A percentile compares a stretch with the other conserved stretches of the same genome.
Conservation (phyloP, 2,888 invertebrate genomes). For the Caradrina clavipalpis region DNA sequence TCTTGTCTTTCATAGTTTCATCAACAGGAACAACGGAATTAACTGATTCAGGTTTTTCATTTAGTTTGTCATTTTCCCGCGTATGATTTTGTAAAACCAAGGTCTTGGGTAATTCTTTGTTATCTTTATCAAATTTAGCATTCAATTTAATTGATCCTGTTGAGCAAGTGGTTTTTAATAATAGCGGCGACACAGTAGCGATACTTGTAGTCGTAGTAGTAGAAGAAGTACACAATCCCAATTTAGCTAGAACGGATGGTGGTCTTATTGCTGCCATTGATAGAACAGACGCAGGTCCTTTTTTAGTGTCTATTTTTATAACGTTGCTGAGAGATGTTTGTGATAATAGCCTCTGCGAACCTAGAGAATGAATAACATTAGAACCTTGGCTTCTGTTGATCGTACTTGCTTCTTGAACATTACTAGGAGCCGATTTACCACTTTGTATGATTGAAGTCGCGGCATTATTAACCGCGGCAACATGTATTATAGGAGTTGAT, state of each 20-base stretch:
- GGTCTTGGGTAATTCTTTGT: slow-evolving; percentile 59
- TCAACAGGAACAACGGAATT: slow-evolving; percentile 50
- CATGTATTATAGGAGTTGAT: slow-evolving; percentile 82
- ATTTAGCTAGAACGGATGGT: slow-evolving; percentile 79
- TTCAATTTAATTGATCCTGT: slow-evolving; percentile 74
- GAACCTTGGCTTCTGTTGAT: slow-evolving; percentile 78
- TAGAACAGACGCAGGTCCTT: slow-evolving; percentile 80
- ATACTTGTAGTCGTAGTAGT: slow-evolving; percentile 77
- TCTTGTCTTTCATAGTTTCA: slow-evolving; percentile 67
- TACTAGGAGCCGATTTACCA: slow-evolving; percentile 77
- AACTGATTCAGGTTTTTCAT: slow-evolving; percentile 48
- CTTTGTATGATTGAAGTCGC: slow-evolving; percentile 80
- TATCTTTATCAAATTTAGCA: slow-evolving; percentile 75
- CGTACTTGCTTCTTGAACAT: slow-evolving; percentile 76
- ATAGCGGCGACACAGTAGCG: slow-evolving; percentile 82
- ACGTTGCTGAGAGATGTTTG: slow-evolving; percentile 79
- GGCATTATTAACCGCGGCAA: slow-evolving; percentile 78
- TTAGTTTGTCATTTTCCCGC: slow-evolving; percentile 57
- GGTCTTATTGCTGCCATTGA: slow-evolving; percentile 83
- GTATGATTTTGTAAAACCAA: slow-evolving; percentile 63
- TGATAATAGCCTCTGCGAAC: slow-evolving; percentile 80
- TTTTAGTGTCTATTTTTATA: slow-evolving; percentile 81
- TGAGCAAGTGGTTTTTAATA: slow-evolving; percentile 77
- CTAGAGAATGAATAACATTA: slow-evolving; percentile 84
- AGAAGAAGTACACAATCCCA: slow-evolving; percentile 76